Evolutionary conservation across 1,140 invertebrate genomes (phyloP), one percentile per base, ranked within the genome.

Genomic region (Zaprionus lachaisei): DNA sequence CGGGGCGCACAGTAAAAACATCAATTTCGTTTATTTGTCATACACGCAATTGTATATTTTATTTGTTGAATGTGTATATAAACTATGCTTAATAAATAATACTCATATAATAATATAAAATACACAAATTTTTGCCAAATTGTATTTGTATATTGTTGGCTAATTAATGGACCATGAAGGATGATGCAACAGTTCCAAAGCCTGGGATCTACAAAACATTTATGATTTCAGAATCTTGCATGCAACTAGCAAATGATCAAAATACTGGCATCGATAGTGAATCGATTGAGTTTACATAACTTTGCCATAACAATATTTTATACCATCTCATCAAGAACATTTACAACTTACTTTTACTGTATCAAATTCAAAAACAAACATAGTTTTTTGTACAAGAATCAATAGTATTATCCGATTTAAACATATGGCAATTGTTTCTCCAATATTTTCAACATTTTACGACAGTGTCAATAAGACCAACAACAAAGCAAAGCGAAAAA

Each of bases 1-100:
- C 47, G n/a, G 17, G 4, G 47, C 47, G n/a, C 17, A n/a, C 22
- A 47, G 26, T 60, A 20, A 66, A 38, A 28, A 31, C 65, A 56
- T 26, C 47, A 55, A 34, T 44, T 68, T 51, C 2, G 9, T 58
- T 72, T 72, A 60, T 61, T 68, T 47, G 22, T 60, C 65, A 73
- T 68, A 73, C 64, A 65, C 20, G 51, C 41, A 72, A 69, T 68
- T 73, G 65, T 73, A 73, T 62, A 73, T 73, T 73, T 73, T 41
- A 44, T 49, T 47, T 60, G 37, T 41, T 73, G 67, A 57, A 54
- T 26, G 31, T 73, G 71, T 73, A 73, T 73, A 73, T 73, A 17
- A 66, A 37, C 70, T 72, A 72, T 51, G 31, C 63, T 37, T 66
- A 66, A 66, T 66, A 66, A 66, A 66, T 66, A 66, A 66, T 66